Base-by-base conservation (phyloP, 2,113 vertebrate genomes). In the Vanacampus margaritifer region DNA sequence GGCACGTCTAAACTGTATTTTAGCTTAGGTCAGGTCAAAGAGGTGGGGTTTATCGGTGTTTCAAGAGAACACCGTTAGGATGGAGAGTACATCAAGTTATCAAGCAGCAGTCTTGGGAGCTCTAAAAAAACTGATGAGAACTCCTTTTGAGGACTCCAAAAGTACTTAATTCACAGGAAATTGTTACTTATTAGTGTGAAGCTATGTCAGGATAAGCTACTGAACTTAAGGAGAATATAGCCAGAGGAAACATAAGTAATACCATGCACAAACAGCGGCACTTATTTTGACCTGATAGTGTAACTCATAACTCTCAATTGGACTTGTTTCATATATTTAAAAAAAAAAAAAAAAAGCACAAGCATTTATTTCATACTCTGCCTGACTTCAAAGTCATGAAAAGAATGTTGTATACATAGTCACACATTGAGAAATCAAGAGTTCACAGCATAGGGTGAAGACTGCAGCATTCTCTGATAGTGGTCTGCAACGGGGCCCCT, bases 131-230 rank as follows among this genome's bases (percentile, higher is more conserved):
- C 79, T 76, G 59, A 74, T 6, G 2, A 2, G 2, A 79, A 67
- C 75, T 73, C 28, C 28, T 32, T n/a, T 32, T 32, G 28, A 32
- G 71, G 78, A 68, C 66, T 78, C 45, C 39, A 71, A 73, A 89
- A 73, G 75, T 64, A 60, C 73, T 83, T 70, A 11, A 85, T 76
- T 71, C 61, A 80, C 82, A 91, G 86, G 88, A 89, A 90, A 88
- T 89, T 88, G 82, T 84, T 84, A 78, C 80, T 87, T 81, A 84
- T 76, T 74, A 78, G 58, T 69, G 53, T 59, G 75, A 69, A 85
- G 79, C 84, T 88, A 69, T 83, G 79, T 74, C 74, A 61, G 77
- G 79, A 83, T 85, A 78, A 85, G 65, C 78, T 81, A 77, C 56
- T 80, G 46, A 78, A 77, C 69, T 73, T 56, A 75, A 84, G 68